phyloP scores from a whole-genome alignment of 1,140 invertebrate species.

The Drosophila mauritiana region DNA sequence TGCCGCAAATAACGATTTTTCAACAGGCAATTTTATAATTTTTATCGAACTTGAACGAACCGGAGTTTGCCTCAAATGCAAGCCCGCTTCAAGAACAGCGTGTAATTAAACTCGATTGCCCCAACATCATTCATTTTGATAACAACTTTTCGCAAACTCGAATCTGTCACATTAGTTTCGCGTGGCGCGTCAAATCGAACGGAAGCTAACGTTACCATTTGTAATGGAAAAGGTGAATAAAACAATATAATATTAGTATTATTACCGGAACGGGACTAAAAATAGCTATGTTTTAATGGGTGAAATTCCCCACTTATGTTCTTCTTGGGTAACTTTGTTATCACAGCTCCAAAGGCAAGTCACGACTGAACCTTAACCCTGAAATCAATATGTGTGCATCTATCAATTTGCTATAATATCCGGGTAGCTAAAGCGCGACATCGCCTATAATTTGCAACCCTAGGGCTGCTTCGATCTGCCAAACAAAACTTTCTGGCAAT shows the following conservation, averaged over 20 bases:
- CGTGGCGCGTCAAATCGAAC: conserved; percentile 16
- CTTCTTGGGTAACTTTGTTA: conserved; percentile 10
- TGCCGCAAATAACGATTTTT: conserved; percentile 7
- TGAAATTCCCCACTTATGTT: conserved; percentile 1
- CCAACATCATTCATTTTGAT: conserved; percentile 16
- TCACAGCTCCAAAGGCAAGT: conserved; percentile 23
- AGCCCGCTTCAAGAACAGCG: conserved; percentile 17
- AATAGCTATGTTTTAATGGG: background rate
- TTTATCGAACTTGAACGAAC: conserved; percentile 13
- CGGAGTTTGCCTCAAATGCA: conserved; percentile 3
- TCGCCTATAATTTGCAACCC: conserved; percentile 21
- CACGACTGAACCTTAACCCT: conserved; percentile 39
- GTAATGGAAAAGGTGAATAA: background rate
- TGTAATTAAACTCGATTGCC: conserved; percentile 20
- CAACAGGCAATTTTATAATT: conserved; percentile 2
- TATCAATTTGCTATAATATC: conserved; percentile 35
- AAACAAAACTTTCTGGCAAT: conserved; percentile 16
- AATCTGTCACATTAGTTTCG: conserved; percentile 29
- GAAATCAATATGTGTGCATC: conserved; percentile 30
- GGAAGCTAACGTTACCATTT: background rate
- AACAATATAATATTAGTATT: no score
- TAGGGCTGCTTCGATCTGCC: background rate
- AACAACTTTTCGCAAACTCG: conserved; percentile 13
- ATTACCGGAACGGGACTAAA: background rate
- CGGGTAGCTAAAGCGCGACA: conserved; percentile 24